These are phyloP conservation scores for Paedocypris sp. DNA, from an alignment of 2,113 vertebrate genomes.

Conservation along the genomic window DNA sequence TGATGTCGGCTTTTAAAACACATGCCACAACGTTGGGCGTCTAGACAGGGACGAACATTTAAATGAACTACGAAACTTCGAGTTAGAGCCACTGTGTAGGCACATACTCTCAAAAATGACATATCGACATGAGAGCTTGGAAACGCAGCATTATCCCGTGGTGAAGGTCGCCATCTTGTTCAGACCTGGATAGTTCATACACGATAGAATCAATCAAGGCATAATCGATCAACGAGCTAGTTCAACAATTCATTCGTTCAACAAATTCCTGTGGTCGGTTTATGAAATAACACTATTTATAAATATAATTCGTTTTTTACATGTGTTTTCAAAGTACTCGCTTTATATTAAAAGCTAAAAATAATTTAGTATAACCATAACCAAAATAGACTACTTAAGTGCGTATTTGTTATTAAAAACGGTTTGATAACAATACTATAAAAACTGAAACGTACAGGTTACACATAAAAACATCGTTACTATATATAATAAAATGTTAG, in stretches of 20 bases:
- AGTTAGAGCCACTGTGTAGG: conserved; percentile 40
- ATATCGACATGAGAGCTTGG: conserved; percentile 51
- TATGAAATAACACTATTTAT: too few relatives aligned
- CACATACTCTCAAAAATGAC: conserved; percentile 56
- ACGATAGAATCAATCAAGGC: conserved; percentile 1
- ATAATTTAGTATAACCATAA: too few relatives aligned
- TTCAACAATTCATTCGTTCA: neutral
- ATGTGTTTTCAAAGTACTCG: too few relatives aligned
- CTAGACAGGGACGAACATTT: conserved; percentile 1
- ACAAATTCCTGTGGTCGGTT: too few relatives aligned
- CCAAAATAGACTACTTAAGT: too few relatives aligned
- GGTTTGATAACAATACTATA: too few relatives aligned
- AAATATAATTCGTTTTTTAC: too few relatives aligned
- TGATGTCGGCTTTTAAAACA: conserved; percentile 34
- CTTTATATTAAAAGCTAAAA: too few relatives aligned
- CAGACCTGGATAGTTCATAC: conserved; percentile 43
- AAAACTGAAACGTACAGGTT: too few relatives aligned
- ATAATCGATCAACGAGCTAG: conserved; percentile 17
- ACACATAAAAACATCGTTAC: too few relatives aligned
- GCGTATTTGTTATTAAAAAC: too few relatives aligned
- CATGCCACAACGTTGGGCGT: conserved; percentile 31
- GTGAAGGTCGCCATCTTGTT: conserved; percentile 55
- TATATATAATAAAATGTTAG: too few relatives aligned
- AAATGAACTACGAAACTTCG: conserved; percentile 36
- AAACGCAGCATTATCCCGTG: conserved; percentile 45